These are phyloP conservation scores for Drosophila orosa DNA, from an alignment of 1,140 invertebrate species.

Conservation along the genomic window DNA sequence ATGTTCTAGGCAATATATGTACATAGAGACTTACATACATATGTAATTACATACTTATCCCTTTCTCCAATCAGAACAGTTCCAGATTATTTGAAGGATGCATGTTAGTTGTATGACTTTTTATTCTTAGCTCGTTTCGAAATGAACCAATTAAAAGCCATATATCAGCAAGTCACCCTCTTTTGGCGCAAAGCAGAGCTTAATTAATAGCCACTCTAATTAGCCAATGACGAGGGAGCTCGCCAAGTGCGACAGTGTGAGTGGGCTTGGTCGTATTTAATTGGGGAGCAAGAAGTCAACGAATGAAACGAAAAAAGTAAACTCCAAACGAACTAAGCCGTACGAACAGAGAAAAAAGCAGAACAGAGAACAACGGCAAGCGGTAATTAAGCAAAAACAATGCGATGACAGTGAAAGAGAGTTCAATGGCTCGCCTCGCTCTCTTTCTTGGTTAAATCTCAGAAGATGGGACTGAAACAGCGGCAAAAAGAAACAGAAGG, in stretches of 20 bases:
- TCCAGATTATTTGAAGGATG: no score
- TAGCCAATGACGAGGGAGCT: conserved; percentile 72
- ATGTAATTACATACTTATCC: not conserved
- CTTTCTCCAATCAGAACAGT: not conserved
- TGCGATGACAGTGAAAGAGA: conserved; percentile 32
- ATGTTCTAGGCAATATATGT: no score
- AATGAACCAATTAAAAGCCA: conserved; percentile 57
- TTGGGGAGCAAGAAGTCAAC: conserved; percentile 14
- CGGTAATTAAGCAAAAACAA: conserved; percentile 60
- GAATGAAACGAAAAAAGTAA: conserved; percentile 14
- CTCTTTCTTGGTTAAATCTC: conserved; percentile 48
- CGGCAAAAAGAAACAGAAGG: conserved; percentile 43
- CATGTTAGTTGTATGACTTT: not conserved
- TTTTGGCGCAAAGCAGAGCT: conserved; percentile 35
- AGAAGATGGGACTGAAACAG: conserved; percentile 36
- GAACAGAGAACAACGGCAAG: conserved; percentile 5
- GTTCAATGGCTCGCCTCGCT: conserved; percentile 19
- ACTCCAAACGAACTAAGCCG: conserved; percentile 18
- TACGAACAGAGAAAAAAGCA: conserved; percentile 12
- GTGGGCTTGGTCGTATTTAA: conserved; percentile 6
- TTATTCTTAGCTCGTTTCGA: no score
- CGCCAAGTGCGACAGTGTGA: not conserved
- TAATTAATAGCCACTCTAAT: conserved; percentile 67
- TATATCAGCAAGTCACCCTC: conserved; percentile 39
- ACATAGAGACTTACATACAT: no score